phyloP scores from a whole-genome alignment of 1,140 invertebrate genomes.

The Brachionus rotundiformis region DNA sequence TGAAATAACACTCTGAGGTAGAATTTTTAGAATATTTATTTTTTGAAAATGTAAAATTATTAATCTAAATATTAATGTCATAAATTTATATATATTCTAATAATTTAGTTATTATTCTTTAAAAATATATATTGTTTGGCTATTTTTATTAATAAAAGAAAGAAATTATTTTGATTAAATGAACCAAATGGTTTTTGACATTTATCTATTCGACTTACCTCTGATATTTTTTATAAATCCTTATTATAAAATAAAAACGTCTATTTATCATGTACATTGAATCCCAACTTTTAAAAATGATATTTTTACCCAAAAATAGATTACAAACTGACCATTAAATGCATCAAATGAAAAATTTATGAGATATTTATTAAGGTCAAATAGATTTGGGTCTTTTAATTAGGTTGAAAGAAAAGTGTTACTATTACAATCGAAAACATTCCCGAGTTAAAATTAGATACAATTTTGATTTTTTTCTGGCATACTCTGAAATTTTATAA shows the following conservation, averaged over 20 bases:
- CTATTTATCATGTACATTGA: neutral
- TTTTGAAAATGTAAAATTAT: neutral
- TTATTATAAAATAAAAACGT: neutral
- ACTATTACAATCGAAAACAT: neutral
- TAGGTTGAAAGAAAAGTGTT: neutral
- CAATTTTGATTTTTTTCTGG: neutral
- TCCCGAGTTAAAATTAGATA: too few species aligned
- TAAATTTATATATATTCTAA: too few species aligned
- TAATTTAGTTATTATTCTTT: too few species aligned
- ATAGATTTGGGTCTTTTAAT: neutral
- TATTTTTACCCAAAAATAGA: neutral
- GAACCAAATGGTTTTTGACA: neutral
- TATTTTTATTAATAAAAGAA: too few species aligned
- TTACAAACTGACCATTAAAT: conserved; percentile 4
- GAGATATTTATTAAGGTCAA: conserved; percentile 8
- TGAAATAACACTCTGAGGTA: neutral
- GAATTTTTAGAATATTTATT: neutral
- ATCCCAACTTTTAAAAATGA: neutral
- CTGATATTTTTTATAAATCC: too few species aligned
- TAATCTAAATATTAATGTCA: neutral
- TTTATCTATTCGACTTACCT: neutral
- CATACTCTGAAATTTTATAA: neutral
- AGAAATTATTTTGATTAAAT: neutral
- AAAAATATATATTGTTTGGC: too few species aligned
- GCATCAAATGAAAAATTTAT: neutral